phyloP scores from a whole-genome alignment of 2,113 vertebrate genomes.

The Canis aureus region DNA sequence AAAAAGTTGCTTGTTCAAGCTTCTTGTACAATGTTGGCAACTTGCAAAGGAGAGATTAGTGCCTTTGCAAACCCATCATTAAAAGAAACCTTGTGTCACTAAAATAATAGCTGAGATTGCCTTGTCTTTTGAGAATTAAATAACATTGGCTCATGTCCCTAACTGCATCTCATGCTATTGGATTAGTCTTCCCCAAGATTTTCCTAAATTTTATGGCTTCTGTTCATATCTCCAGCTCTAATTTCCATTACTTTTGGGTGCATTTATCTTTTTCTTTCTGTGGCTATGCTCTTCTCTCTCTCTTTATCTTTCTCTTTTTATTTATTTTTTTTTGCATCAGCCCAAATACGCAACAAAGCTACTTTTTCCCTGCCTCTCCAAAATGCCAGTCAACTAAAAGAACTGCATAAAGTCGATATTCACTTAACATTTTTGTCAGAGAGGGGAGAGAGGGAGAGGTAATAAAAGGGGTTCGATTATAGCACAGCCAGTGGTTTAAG shows the following conservation, averaged over 20 bases:
- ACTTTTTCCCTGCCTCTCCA: neutral
- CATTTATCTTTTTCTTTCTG: constrained; percentile 34
- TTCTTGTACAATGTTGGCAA: neutral
- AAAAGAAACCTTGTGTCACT: constrained; percentile 6
- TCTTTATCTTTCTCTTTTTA: no score
- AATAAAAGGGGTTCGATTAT: neutral
- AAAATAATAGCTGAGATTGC: neutral
- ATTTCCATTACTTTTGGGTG: neutral
- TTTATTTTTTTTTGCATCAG: neutral
- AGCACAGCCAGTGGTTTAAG: neutral
- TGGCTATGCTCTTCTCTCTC: neutral
- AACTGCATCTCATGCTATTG: neutral
- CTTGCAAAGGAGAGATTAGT: neutral
- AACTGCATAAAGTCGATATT: neutral
- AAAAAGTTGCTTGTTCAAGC: neutral
- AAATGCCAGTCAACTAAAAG: neutral
- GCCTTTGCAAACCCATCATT: constrained; percentile 8
- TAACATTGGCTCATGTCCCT: neutral
- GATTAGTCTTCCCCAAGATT: neutral
- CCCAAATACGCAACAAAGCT: neutral
- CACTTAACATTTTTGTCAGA: neutral
- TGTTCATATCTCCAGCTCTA: neutral
- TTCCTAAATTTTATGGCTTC: constrained; percentile 40
- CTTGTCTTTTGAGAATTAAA: constrained; percentile 53
- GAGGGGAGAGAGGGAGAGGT: no score